Conservation (phyloP, 1,140 invertebrate genomes). For the Contarinia nasturtii region DNA sequence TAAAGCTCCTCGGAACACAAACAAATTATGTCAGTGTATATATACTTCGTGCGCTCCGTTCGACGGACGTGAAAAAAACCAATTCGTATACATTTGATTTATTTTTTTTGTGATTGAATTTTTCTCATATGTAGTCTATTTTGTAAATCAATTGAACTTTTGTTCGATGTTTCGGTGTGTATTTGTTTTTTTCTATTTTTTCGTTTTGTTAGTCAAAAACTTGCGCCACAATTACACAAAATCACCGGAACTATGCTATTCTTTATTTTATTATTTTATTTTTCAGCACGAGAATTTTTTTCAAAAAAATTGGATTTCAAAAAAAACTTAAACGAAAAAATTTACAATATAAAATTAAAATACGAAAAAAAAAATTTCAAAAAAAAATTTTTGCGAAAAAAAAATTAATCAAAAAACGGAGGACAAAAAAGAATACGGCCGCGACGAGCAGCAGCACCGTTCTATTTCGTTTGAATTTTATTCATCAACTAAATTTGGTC, state of each 20-base stretch:
- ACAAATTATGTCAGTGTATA: too few species aligned
- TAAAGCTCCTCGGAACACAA: too few species aligned
- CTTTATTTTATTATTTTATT: not conserved
- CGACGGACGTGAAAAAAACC: too few species aligned
- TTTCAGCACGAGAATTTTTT: not conserved
- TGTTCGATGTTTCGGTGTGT: too few species aligned
- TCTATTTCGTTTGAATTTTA: slow-evolving; percentile 2
- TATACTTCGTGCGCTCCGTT: too few species aligned
- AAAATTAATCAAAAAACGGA: not conserved
- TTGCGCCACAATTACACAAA: not conserved
- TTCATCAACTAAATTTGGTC: slow-evolving; percentile 1
- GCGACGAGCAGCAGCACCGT: slow-evolving; percentile 1
- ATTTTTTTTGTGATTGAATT: too few species aligned
- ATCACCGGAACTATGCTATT: not conserved
- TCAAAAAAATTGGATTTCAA: not conserved
- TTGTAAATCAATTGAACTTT: too few species aligned
- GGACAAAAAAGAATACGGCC: not conserved
- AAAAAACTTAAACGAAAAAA: not conserved
- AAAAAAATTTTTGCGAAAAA: not conserved
- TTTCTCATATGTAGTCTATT: too few species aligned
- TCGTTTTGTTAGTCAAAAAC: too few species aligned
- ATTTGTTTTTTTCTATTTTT: too few species aligned
- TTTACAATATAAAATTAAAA: not conserved
- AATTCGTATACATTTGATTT: too few species aligned
- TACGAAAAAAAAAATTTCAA: not conserved